Evolutionary conservation across 2,888 invertebrate genomes (phyloP).

Genomic region (Hydroisotoma schaefferi): DNA sequence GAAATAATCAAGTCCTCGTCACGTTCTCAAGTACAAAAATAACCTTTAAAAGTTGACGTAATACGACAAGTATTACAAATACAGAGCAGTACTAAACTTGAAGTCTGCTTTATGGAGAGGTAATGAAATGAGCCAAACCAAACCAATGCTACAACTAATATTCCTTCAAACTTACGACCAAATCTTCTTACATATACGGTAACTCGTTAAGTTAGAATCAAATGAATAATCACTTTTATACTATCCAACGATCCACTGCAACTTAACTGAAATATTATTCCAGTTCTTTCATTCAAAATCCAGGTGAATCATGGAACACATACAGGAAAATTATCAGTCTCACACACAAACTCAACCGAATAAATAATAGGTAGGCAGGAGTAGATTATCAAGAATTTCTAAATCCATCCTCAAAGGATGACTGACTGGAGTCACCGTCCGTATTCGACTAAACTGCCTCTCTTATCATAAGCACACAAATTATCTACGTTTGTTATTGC

Average conservation of each 20-base stretch:
- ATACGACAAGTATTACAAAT: neutral
- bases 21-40: conserved; percentile 1
- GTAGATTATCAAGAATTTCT: too few species aligned
- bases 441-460: too few species aligned
- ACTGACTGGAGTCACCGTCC: too few species aligned
- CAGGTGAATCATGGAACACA: too few species aligned
- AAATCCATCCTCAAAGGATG: too few species aligned
- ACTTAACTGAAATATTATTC: too few species aligned
- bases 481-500: neutral
- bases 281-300: too few species aligned
- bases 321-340: too few species aligned
- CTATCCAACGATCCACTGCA: too few species aligned
- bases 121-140: neutral
- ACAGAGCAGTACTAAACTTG: neutral
- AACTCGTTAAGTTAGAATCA: neutral
- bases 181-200: neutral
- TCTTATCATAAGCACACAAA: conserved; percentile 4
- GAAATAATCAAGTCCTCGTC: conserved; percentile 3
- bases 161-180: neutral
- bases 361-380: too few species aligned
- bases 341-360: too few species aligned
- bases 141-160: neutral
- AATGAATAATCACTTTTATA: neutral
- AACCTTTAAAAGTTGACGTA: conserved; percentile 3
- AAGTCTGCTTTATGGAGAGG: neutral